A percentile compares a stretch with the other conserved stretches of the same genome.
phyloP scores from a whole-genome alignment of 2,888 invertebrate genomes.

The Caenorhabditis doughertyi region DNA sequence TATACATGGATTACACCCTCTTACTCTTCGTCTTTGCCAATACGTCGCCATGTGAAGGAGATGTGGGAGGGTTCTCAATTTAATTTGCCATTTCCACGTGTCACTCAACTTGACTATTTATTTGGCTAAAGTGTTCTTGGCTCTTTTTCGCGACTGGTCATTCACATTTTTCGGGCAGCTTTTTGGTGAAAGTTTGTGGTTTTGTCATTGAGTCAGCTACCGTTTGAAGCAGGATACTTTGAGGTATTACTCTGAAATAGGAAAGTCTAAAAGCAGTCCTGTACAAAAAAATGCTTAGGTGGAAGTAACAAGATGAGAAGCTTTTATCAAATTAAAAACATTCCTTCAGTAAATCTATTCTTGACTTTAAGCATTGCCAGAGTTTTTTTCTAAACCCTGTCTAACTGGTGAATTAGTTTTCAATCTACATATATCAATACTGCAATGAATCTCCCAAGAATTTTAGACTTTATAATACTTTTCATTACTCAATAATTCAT shows the following conservation, averaged over 20 bases:
- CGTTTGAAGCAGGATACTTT: too few species aligned
- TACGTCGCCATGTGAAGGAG: slow-evolving; percentile 1
- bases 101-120: slow-evolving; percentile 53
- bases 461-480: not conserved
- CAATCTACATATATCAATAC: too few species aligned
- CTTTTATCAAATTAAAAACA: too few species aligned
- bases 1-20: slow-evolving; percentile 47
- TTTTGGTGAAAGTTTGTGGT: not conserved
- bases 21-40: slow-evolving; percentile 3
- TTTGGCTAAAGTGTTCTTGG: slow-evolving; percentile 24
- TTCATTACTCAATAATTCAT: slow-evolving; percentile 23
- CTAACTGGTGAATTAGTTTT: too few species aligned
- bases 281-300: too few species aligned
- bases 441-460: not conserved
- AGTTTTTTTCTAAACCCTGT: too few species aligned
- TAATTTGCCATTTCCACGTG: slow-evolving; percentile 64
- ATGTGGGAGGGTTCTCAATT: slow-evolving; percentile 43
- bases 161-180: slow-evolving; percentile 3
- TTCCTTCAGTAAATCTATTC: too few species aligned
- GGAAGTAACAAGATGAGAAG: too few species aligned
- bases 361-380: too few species aligned
- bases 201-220: not conserved
- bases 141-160: slow-evolving; percentile 30
- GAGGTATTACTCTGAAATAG: too few species aligned
- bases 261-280: too few species aligned